Conservation (phyloP, 2,888 invertebrate genomes). For the Ophioninae sp. region DNA sequence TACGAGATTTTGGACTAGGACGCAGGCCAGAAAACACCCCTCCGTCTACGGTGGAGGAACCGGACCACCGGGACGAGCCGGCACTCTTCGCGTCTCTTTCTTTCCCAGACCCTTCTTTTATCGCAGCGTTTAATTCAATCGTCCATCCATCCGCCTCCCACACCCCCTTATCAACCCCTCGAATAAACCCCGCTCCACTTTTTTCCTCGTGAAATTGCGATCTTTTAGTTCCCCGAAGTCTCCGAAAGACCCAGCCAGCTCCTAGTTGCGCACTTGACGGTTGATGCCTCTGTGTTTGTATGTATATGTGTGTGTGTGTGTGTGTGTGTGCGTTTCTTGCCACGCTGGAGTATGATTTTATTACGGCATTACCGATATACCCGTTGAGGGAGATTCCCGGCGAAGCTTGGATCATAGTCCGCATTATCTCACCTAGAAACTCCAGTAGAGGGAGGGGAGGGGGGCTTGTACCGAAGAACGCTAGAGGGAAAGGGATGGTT, state of each 20-base stretch:
- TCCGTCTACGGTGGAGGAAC: conserved; percentile 37
- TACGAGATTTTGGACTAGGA: conserved; percentile 51
- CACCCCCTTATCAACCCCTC: conserved; percentile 40
- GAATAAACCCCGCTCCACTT: conserved; percentile 33
- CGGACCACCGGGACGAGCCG: conserved; percentile 16
- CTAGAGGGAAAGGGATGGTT: conserved; percentile 57
- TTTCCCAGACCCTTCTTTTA: conserved; percentile 24
- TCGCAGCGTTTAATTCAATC: conserved; percentile 26
- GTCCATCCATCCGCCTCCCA: conserved; percentile 46
- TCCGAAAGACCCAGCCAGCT: no score
- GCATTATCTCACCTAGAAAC: conserved; percentile 78
- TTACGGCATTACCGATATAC: conserved; percentile 79
- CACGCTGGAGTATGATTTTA: conserved; percentile 80
- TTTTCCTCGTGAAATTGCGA: conserved; percentile 50
- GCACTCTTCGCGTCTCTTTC: conserved; percentile 32
- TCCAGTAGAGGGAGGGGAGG: conserved; percentile 63
- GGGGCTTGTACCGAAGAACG: conserved; percentile 60
- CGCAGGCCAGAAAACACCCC: conserved; percentile 50
- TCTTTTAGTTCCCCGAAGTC: neutral
- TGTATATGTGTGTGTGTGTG: conserved; percentile 8
- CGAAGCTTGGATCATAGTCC: conserved; percentile 80
- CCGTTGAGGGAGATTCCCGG: conserved; percentile 68
- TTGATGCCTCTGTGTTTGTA: no score
- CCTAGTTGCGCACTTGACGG: no score
- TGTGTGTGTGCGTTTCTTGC: conserved; percentile 72